Percentiles rank a stretch among this genome's conserved stretches.
These are phyloP conservation scores for Drosophila dives DNA, from an alignment of 2,888 invertebrate genomes.

Conservation along the genomic window DNA sequence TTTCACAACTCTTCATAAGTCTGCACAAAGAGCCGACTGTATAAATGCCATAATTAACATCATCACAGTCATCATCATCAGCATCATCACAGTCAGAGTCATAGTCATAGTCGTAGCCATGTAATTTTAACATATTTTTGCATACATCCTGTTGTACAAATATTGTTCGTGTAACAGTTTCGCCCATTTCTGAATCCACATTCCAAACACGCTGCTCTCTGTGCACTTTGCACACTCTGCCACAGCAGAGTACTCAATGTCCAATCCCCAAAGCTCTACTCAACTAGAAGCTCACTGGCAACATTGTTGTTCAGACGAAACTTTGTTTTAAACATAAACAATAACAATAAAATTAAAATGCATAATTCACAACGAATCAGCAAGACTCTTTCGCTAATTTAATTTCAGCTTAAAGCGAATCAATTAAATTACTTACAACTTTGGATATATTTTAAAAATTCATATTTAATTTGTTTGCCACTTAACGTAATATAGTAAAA, in stretches of 20 bases:
- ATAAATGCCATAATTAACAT: conserved; percentile 44
- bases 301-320: conserved; percentile 64
- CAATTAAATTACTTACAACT: neutral
- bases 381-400: conserved; percentile 21
- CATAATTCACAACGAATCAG: conserved; percentile 14
- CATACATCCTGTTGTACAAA: conserved; percentile 72
- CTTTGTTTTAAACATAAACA: conserved; percentile 66
- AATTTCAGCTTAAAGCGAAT: neutral
- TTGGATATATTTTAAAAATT: neutral
- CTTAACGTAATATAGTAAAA: neutral
- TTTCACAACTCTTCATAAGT: conserved; percentile 59
- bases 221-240: neutral
- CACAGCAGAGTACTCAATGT: too few relatives aligned
- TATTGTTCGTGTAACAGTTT: conserved; percentile 73
- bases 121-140: conserved; percentile 60
- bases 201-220: conserved; percentile 22
- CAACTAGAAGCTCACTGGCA: conserved; percentile 37
- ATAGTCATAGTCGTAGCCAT: conserved; percentile 32
- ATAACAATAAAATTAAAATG: conserved; percentile 45
- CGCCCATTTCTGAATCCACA: conserved; percentile 48
- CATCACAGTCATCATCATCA: conserved; percentile 28
- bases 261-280: neutral
- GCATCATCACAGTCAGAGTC: conserved; percentile 30
- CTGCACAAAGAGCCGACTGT: conserved; percentile 19
- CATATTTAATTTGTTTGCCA: neutral